Base-by-base conservation (phyloP, 1,140 invertebrate species). In the Trialeurodes vaporariorum region DNA sequence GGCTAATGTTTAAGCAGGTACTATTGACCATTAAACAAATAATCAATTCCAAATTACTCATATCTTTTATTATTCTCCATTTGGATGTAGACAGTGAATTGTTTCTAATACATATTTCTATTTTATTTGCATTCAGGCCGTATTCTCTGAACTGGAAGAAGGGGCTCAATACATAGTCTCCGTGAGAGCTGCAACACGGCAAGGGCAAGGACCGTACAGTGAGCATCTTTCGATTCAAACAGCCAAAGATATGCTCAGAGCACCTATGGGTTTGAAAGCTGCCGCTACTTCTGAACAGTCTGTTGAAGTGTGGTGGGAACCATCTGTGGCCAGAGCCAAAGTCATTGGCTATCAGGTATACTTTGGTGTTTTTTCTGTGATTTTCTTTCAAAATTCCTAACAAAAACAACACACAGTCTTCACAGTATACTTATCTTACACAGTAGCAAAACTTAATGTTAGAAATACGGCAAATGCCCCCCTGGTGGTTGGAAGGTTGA, bases 301-400 rank as follows among this genome's bases (percentile, higher is more conserved):
- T 61, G 90, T 96, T 0, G 92, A 96, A 80, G 90, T 98, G 1
- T 96, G 93, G 89, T 96, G 96, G 96, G 92, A 98, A 75, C 84
- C 90, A 1, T 91, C 95, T n/a, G 91, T 91, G 21, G 88, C 88
- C 40, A 82, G 91, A 61, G 86, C 87, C 69, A 87, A 93, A 76
- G 86, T 96, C 61, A 82, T 90, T 25, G 94, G 94, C n/a, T 98
- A 97, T 74, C 77, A 81, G 71, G 79, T 84, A 65, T 17, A 23
- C 60, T 9, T 49, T 49, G 17, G n/a, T 27, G n/a, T 68, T 59
- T 23, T 59, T 21, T 23, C 5, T n/a, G n/a, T n/a, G n/a, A n/a
- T n/a, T n/a, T n/a, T n/a, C n/a, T n/a, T n/a, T n/a, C n/a, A n/a
- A n/a, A n/a, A n/a, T n/a, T n/a, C n/a, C n/a, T n/a, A n/a, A n/a